Base-by-base conservation (phyloP, 2,113 vertebrate genomes). In the Nerophis lumbriciformis region DNA sequence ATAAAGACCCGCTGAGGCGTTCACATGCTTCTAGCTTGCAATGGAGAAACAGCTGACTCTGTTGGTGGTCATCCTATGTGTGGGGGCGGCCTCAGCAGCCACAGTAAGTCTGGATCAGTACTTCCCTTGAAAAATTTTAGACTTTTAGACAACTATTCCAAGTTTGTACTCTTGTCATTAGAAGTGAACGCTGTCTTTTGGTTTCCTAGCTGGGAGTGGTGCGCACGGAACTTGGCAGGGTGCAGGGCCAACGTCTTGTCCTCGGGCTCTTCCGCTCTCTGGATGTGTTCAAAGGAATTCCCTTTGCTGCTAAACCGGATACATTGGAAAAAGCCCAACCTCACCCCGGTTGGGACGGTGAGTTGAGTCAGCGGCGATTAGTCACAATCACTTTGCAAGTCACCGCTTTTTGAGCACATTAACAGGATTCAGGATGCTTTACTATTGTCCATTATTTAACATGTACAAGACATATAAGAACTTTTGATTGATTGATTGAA, bases 321-420 rank as follows among this genome's bases (percentile, higher is more conserved):
- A 54, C 35, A 1, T 84, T 95, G 54, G 73, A 93, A 83, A 93
- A 94, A 6, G 90, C 95, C 0, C 35, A 84, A 61, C 86, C 64
- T 54, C 94, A 96, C 67, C 92, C 92, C 0, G 93, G 94, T 76
- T 96, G 94, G 94, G 66, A 87, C 47, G 94, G 96, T 99, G 62
- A 4, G 90, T 84, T 21, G 0, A 15, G 1, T n/a, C 13, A 5
- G 4, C 4, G 19, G 19, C 2, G 19, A 19, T 0, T 10, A 5
- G 10, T 1, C 10, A n/a, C 19, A 19, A 19, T 19, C 16, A 16
- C 16, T 16, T 49, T 49, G 28, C 28, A 28, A 28, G 28, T 28
- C 28, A 28, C 28, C 28, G 28, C 28, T 28, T 28, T 28, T 28
- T 28, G 3, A 28, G 28, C 28, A 28, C 28, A 19, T 19, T 19